Base-by-base conservation (phyloP, 2,888 invertebrate species). In the Steinernema scapterisci region DNA sequence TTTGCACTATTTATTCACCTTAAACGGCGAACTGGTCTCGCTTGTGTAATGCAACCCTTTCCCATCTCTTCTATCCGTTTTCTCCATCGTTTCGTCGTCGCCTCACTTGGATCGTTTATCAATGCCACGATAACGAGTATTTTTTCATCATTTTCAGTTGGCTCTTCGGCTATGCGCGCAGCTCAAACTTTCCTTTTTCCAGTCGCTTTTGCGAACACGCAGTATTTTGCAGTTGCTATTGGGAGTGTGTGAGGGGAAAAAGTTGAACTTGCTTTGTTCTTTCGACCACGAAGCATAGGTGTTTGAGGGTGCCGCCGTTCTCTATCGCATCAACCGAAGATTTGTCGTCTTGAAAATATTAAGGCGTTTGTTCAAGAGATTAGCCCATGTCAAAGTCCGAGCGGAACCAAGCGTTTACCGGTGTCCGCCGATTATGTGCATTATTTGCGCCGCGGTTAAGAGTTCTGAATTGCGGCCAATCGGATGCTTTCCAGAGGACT, bases 91-190 rank as follows among this genome's bases (percentile, higher is more conserved):
- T 38, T 38, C 38, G 63, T 31, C 25, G 31, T 63, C 63, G 25
- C 16, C 27, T 63, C 31, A 63, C 25, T 63, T 63, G 31, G 13
- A 52, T 38, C 63, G 31, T 63, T 63, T 63, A 63, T 63, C 63
- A 63, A 31, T 63, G 63, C 63, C 31, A 63, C 31, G 63, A 63
- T 63, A 63, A 63, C 63, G 16, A 63, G 27, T 31, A 63, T 63
- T 63, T 63, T 63, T 16, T 38, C 38, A 38, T 38, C 38, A 38
- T 38, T 54, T 54, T 54, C 21, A 11, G 54, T 54, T 21, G 48
- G 5, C 48, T 48, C 19, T 19, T 2, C 16, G 45, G 7, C 45
- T 11, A 44, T 44, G 19, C 13, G 48, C 48, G 6, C 7, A n/a
- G 16, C 48, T 16, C 13, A 3, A 48, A 13, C 19, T 48, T 48